Evolutionary conservation across 1,140 invertebrate species (phyloP).

Genomic region (Melipona quadrifasciata): DNA sequence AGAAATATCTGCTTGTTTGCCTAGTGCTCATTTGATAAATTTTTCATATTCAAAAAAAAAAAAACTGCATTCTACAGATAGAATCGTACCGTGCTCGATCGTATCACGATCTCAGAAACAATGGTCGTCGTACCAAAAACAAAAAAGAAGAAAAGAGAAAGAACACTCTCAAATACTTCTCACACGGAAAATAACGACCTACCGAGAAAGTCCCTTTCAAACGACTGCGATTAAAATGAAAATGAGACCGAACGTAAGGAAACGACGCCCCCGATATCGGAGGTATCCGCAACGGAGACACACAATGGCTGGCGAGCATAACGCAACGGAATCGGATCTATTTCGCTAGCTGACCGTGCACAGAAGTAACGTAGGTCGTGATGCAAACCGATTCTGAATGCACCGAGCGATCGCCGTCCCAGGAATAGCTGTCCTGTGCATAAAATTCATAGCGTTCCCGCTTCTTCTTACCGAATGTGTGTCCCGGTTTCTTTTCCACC

Average conservation of each 20-base stretch:
- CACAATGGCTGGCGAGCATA: not conserved
- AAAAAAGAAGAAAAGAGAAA: not conserved
- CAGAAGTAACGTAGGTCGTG: slow-evolving; percentile 14
- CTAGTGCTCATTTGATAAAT: too few relatives aligned
- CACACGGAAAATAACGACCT: not conserved
- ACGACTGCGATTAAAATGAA: slow-evolving; percentile 1
- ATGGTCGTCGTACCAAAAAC: not conserved
- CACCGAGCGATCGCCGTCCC: not conserved
- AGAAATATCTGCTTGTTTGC: not conserved
- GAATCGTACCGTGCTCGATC: too few relatives aligned
- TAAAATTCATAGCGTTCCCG: slow-evolving; percentile 44
- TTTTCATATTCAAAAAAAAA: too few relatives aligned
- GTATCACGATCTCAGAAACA: not conserved
- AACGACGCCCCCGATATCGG: not conserved
- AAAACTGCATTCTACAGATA: too few relatives aligned
- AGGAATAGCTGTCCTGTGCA: not conserved
- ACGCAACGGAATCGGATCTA: slow-evolving; percentile 19
- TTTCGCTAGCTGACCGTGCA: not conserved
- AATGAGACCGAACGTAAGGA: not conserved
- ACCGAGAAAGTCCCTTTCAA: not conserved
- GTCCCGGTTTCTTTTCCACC: slow-evolving; percentile 38
- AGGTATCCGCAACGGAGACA: not conserved
- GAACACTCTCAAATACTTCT: not conserved
- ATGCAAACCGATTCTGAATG: slow-evolving; percentile 4
- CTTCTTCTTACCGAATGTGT: slow-evolving; percentile 24